phyloP scores from a whole-genome alignment of 2,113 vertebrate species.

The Sitta europaea region DNA sequence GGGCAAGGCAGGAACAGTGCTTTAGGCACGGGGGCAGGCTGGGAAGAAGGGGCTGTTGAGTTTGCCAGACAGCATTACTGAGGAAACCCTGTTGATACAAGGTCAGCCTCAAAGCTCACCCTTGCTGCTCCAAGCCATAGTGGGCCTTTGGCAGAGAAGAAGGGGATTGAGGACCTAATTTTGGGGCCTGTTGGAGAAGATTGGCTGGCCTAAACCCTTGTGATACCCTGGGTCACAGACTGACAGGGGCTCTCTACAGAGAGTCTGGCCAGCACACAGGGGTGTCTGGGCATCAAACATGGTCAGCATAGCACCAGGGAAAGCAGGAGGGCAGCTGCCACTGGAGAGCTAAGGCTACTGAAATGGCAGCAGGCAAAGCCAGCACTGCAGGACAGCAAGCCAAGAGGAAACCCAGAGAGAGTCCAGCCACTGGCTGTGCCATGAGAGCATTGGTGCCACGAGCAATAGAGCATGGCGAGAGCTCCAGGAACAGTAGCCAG shows the following conservation, averaged over 20 bases:
- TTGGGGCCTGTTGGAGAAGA: not conserved
- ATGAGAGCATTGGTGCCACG: not conserved
- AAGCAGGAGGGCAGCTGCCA: not conserved
- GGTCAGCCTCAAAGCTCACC: not conserved
- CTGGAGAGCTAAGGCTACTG: not conserved
- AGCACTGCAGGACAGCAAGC: not conserved
- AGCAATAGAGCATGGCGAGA: not conserved
- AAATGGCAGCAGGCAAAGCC: not conserved
- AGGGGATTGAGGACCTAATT: not conserved
- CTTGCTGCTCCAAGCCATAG: not conserved
- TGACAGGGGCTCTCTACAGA: not conserved
- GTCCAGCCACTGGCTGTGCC: not conserved
- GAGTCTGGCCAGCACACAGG: not conserved
- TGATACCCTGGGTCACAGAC: not conserved
- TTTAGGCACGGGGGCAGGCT: rapidly evolving
- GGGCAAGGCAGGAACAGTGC: not conserved
- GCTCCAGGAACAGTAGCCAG: not conserved
- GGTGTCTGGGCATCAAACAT: not conserved
- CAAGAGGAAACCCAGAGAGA: not conserved
- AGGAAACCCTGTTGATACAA: not conserved
- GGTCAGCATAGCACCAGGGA: not conserved
- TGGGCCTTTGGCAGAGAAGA: not conserved
- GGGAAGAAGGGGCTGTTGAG: rapidly evolving
- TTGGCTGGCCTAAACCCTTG: not conserved
- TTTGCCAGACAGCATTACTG: not conserved